Conservation (phyloP, 2,113 vertebrate species). For the Erythrocercus mccallii region DNA sequence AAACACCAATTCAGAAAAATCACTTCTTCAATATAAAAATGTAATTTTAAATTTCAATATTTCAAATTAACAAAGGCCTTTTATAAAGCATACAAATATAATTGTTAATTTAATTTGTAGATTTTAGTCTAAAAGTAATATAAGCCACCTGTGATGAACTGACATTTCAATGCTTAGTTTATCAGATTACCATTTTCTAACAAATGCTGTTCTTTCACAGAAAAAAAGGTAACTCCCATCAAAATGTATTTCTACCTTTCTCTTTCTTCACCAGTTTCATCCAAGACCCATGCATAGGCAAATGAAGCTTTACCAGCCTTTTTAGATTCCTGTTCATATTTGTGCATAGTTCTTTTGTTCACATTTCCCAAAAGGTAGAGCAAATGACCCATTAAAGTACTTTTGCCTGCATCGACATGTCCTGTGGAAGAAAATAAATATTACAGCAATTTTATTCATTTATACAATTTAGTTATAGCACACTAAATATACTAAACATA, state of each 20-base stretch:
- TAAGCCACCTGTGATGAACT: neutral
- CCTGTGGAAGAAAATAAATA: constrained; percentile 73
- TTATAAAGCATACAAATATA: neutral
- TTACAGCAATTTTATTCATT: neutral
- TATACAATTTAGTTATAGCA: neutral
- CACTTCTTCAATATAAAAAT: neutral
- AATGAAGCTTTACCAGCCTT: constrained; percentile 98
- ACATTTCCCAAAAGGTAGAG: constrained; percentile 95
- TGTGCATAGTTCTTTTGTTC: constrained; percentile 98
- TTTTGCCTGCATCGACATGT: constrained; percentile 98
- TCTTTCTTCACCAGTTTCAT: constrained; percentile 97
- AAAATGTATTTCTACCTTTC: constrained; percentile 81
- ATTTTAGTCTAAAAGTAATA: neutral
- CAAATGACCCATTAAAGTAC: constrained; percentile 97
- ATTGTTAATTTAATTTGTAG: neutral
- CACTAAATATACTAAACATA: neutral
- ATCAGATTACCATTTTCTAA: neutral
- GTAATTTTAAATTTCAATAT: neutral
- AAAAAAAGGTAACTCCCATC: neutral
- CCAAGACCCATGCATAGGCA: constrained; percentile 97
- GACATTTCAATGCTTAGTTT: neutral
- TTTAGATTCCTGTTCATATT: constrained; percentile 96
- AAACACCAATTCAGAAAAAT: neutral
- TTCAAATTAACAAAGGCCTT: neutral
- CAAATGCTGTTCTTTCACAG: neutral